Conservation (phyloP, 2,113 vertebrate genomes). For the Sceloporus tristichus region DNA sequence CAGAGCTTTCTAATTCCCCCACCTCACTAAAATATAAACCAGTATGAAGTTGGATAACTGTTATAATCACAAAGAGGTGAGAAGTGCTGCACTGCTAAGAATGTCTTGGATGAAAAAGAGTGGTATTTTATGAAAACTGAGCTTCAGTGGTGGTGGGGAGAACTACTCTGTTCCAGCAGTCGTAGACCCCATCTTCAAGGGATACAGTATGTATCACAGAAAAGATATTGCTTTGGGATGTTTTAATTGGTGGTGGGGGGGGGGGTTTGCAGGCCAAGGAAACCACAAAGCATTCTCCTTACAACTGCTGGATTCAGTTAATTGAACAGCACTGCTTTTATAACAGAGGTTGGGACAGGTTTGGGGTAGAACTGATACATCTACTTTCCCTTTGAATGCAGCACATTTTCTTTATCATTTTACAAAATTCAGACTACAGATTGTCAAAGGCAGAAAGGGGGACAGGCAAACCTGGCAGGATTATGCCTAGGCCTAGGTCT, state of each 20-base stretch:
- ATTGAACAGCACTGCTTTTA: not conserved
- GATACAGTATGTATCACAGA: not conserved
- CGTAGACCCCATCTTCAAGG: not conserved
- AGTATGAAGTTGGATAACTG: conserved; percentile 13
- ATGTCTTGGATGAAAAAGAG: conserved; percentile 34
- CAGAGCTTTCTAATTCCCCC: not conserved
- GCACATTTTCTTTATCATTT: not conserved
- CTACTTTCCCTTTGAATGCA: not conserved
- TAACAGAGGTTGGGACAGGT: not conserved
- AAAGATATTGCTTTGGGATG: not conserved
- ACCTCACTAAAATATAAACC: not conserved
- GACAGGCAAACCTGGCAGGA: not conserved
- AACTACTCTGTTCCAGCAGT: too few relatives aligned
- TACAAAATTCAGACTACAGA: not conserved
- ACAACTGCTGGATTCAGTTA: not conserved
- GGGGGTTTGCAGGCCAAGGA: not conserved
- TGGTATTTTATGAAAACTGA: not conserved
- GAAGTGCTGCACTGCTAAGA: conserved; percentile 6
- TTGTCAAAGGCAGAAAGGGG: not conserved
- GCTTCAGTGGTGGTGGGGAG: too few relatives aligned
- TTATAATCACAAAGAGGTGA: not conserved
- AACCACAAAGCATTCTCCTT: not conserved
- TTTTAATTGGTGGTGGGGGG: not conserved
- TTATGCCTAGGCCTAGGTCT: not conserved
- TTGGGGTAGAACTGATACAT: not conserved